phyloP scores from a whole-genome alignment of 2,888 invertebrate species.

The Drosophila subsilvestris region DNA sequence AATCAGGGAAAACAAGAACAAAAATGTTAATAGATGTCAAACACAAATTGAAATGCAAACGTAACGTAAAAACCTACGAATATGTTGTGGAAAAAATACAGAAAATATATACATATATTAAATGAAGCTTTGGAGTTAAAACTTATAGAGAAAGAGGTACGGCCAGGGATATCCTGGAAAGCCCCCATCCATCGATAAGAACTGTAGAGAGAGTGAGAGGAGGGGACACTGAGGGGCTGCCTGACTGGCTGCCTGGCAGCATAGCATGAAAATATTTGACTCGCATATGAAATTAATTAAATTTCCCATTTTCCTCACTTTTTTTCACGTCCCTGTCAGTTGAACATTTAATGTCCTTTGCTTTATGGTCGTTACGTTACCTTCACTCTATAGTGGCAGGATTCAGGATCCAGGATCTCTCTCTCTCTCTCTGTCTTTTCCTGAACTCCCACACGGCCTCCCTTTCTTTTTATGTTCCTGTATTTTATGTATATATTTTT shows the following conservation, averaged over 20 bases:
- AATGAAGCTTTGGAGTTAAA: slow-evolving; percentile 14
- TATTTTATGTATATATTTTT: slow-evolving; percentile 13
- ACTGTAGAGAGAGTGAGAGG: not conserved
- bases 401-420: slow-evolving; percentile 2
- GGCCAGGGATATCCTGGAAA: not conserved
- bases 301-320: slow-evolving; percentile 55
- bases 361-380: slow-evolving; percentile 76
- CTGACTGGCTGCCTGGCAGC: not conserved
- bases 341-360: slow-evolving; percentile 73
- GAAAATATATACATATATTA: slow-evolving; percentile 40
- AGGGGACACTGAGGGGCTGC: not conserved
- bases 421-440: slow-evolving; percentile 3
- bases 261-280: slow-evolving; percentile 44
- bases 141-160: slow-evolving; percentile 9
- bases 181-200: slow-evolving; percentile 16
- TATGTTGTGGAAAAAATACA: slow-evolving; percentile 37
- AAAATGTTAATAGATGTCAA: slow-evolving; percentile 78
- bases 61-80: slow-evolving; percentile 31
- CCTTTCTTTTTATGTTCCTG: slow-evolving; percentile 12
- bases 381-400: slow-evolving; percentile 35
- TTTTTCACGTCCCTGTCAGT: slow-evolving; percentile 51
- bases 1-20: slow-evolving; percentile 25
- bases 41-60: slow-evolving; percentile 68
- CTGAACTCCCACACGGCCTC: no score
- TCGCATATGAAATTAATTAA: slow-evolving; percentile 78